Evolutionary conservation across 2,797 vertebrate species (phyloP), one percentile per base, ranked within the genome.

Genomic region (Chiroxiphia lanceolata): DNA sequence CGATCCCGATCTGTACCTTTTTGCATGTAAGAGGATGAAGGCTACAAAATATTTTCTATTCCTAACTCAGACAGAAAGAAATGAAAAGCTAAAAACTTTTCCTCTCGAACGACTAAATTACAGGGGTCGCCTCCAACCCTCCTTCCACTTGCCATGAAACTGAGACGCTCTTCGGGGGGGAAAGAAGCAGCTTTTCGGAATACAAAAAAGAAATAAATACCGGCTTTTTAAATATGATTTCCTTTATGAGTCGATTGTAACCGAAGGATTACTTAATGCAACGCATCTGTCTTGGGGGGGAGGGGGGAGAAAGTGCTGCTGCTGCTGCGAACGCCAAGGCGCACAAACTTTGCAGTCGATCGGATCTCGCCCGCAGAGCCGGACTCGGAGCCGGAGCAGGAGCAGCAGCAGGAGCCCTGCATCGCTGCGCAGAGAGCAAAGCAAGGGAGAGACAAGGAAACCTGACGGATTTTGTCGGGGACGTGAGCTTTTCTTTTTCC

Each of bases 181-280:
- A 61, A 94, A 94, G 89, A 94, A 97, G 95, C 71, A 80, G 91
- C 74, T 90, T 96, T 97, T 97, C 92, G 74, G 94, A 97, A 95
- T 45, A 92, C 71, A 79, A 5, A 38, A 26, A 67, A 14, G 15
- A 69, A 82, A 87, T 10, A 53, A 63, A 78, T 75, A 75, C 54
- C 31, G 26, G 68, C 50, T 95, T 97, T 96, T 95, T 36, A 63
- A 65, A 88, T 94, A 92, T 80, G 26, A 96, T 98, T 98, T 97
- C 94, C 90, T 98, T 97, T 95, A 94, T 93, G 95, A 90, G 87
- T 22, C 75, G 67, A 63, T 71, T 93, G 93, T 78, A 95, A 95
- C 63, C 50, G 38, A 92, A 96, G 90, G 95, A 91, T 69, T 94
- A 85, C 94, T 91, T 60, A 76, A 96, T 81, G 95, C 86, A 85